These are phyloP conservation scores for Psophia crepitans DNA, from an alignment of 2,113 vertebrate genomes.

Conservation along the genomic window DNA sequence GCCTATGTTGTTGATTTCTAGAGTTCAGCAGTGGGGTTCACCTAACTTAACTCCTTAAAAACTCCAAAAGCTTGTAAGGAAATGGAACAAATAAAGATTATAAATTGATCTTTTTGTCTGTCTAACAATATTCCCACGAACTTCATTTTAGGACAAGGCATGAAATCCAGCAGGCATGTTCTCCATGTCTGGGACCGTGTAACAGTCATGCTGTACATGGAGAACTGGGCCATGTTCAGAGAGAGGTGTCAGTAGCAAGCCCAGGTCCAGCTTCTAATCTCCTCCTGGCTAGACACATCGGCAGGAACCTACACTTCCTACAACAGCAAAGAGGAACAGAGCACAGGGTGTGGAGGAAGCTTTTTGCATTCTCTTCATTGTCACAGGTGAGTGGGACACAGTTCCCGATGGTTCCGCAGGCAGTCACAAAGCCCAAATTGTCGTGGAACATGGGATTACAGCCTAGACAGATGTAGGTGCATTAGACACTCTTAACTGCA, in stretches of 20 bases:
- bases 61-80: background rate
- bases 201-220: rapidly evolving
- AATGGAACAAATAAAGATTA: background rate
- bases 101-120: background rate
- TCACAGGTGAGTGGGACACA: rapidly evolving
- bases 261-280: background rate
- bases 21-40: background rate
- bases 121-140: background rate
- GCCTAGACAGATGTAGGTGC: background rate
- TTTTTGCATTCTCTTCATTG: background rate
- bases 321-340: background rate
- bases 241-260: background rate
- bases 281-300: background rate
- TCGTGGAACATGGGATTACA: background rate
- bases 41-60: background rate
- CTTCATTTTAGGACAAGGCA: background rate
- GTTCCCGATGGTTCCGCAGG: background rate
- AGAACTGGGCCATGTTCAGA: background rate
- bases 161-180: background rate
- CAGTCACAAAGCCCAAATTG: background rate
- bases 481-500: background rate
- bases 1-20: background rate
- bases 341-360: background rate
- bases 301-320: background rate
- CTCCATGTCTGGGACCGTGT: background rate